Conservation (phyloP, 2,888 invertebrate species). For the Dioctria linearis region DNA sequence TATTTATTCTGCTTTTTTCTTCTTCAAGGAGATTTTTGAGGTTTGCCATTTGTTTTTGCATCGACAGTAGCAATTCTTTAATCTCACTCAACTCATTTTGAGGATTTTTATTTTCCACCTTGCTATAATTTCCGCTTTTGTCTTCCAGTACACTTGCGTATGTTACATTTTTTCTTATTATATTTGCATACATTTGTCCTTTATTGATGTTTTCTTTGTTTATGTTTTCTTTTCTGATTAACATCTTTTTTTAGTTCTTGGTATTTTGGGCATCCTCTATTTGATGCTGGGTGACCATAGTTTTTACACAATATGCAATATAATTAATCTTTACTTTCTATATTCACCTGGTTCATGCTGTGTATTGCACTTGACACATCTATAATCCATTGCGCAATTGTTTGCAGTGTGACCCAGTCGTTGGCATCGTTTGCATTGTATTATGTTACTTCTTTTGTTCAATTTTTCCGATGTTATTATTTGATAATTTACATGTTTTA, state of each 20-base stretch:
- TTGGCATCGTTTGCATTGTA: slow-evolving; percentile 29
- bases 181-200: not conserved
- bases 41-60: not conserved
- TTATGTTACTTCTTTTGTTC: not conserved
- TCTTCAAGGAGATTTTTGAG: slow-evolving; percentile 10
- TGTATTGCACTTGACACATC: slow-evolving; percentile 19
- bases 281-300: slow-evolving; percentile 2
- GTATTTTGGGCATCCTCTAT: slow-evolving; percentile 19
- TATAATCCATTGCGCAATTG: slow-evolving; percentile 12
- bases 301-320: slow-evolving; percentile 4
- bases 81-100: not conserved
- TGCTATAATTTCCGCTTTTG: not conserved
- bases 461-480: not conserved
- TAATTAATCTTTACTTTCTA: not conserved
- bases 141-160: not conserved
- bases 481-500: not conserved
- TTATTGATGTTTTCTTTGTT: not conserved
- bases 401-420: slow-evolving; percentile 20
- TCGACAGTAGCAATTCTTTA: not conserved
- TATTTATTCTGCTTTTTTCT: not conserved
- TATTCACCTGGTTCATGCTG: slow-evolving; percentile 4
- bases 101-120: not conserved
- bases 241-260: not conserved
- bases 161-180: not conserved
- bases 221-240: not conserved